Base-by-base conservation (phyloP, 1,140 invertebrate species). In the Neodiprion virginianus region DNA sequence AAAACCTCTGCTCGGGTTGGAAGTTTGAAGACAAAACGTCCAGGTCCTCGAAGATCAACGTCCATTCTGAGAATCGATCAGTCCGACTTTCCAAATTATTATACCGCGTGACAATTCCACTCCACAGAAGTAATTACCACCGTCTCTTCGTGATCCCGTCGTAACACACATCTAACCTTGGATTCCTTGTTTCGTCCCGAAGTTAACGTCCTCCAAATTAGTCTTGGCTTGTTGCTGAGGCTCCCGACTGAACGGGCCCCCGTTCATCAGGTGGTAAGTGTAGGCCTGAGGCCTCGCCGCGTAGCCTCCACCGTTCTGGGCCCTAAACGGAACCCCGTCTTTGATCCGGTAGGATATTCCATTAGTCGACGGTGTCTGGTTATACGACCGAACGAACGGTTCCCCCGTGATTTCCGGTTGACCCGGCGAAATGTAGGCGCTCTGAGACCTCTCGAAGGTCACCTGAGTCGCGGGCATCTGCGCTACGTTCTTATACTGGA, bases 401-500 rank as follows among this genome's bases (percentile, higher is more conserved):
- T 69, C 67, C 7, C 10, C 67, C 77, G 68, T 0, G 74, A 72
- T 23, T 85, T 83, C 28, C 85, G 87, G 71, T 79, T 80, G 11
- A 11, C 0, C 71, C 78, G 70, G 79, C 7, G 83, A 73, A 7
- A 81, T 71, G n/a, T 87, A 85, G 7, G 84, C 69, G 7, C 72
- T 80, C 11, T 76, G 81, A 0, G 84, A 80, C 21, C 81, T 74
- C 12, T 85, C 79, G n/a, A 84, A 72, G 1, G 78, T 80, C 0
- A 85, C 80, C 14, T 75, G 78, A 0, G 80, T 81, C 0, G 81
- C 65, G 1, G 84, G 72, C 69, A 85, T 86, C 67, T 78, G 84
- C 1, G 61, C 53, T 40, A 40, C 28, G 28, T 40, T 40, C 2
- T 1, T 40, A 53, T 82, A 84, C 14, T 74, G 77, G 9, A 69